A percentile compares a stretch with the other conserved stretches of the same genome.
Evolutionary conservation across 2,113 vertebrate species (phyloP).

Genomic region (Heterocephalus glaber): DNA sequence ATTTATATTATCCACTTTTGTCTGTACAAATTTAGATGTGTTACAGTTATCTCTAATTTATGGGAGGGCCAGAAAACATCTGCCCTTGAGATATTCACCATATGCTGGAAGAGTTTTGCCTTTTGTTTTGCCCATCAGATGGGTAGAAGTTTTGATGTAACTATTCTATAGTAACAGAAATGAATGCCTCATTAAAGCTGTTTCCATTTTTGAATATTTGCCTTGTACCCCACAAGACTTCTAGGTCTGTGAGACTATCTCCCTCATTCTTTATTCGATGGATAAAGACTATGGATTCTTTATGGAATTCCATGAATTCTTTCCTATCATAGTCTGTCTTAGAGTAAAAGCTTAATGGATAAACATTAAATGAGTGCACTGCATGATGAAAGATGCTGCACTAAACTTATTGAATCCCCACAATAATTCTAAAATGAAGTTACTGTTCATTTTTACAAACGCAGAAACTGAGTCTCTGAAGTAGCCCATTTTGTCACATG

Average conservation of each 20-base stretch:
- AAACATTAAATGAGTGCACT: background rate
- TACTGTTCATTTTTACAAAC: background rate
- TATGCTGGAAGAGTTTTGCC: background rate
- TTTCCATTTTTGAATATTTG: background rate
- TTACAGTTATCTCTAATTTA: background rate
- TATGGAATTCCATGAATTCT: background rate
- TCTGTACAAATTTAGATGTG: background rate
- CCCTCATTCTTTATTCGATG: background rate
- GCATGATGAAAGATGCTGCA: background rate
- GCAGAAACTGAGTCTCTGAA: background rate
- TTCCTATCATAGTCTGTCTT: background rate
- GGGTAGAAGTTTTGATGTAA: background rate
- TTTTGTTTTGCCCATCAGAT: background rate
- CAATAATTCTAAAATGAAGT: background rate
- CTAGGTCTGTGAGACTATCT: background rate
- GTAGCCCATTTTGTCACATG: background rate
- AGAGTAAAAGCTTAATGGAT: background rate
- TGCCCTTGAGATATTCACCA: background rate
- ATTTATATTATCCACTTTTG: background rate
- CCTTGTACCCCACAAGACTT: background rate
- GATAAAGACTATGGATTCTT: too few species aligned
- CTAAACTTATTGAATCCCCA: background rate
- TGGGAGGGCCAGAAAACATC: background rate
- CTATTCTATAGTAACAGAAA: slow-evolving; percentile 1
- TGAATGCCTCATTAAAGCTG: background rate